Conservation (phyloP, 2,797 vertebrate genomes). For the Urophycis tenuis region DNA sequence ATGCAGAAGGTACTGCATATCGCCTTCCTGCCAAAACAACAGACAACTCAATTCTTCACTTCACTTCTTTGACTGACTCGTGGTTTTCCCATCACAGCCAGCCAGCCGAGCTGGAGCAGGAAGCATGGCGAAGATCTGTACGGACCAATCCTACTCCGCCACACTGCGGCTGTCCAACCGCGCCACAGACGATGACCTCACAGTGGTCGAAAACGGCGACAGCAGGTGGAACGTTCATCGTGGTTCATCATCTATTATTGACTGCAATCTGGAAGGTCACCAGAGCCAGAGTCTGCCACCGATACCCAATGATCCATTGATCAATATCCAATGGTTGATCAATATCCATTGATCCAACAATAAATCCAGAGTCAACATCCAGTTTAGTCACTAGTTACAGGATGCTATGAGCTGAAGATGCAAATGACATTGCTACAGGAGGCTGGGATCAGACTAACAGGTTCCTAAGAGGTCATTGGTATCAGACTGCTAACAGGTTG, state of each 20-base stretch:
- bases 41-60: not conserved
- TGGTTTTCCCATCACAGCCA: not conserved
- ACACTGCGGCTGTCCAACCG: conserved; percentile 52
- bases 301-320: not conserved
- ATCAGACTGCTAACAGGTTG: not conserved
- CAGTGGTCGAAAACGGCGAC: conserved; percentile 74
- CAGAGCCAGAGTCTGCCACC: not conserved
- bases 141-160: conserved; percentile 69
- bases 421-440: too few relatives aligned
- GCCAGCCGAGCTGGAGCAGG: not conserved
- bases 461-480: not conserved
- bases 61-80: not conserved
- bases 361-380: not conserved
- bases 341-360: not conserved
- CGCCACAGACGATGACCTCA: conserved; percentile 67
- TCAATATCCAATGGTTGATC: too few relatives aligned
- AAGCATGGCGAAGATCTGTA: conserved; percentile 69
- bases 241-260: not conserved
- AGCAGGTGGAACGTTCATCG: conserved; percentile 69
- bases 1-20: not conserved
- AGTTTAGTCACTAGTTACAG: not conserved
- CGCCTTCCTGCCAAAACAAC: not conserved
- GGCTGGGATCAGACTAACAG: too few relatives aligned
- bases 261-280: not conserved
- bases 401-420: too few relatives aligned